These are phyloP conservation scores for Uromys caudimaculatus DNA, from an alignment of 2,797 vertebrate species.

Conservation along the genomic window DNA sequence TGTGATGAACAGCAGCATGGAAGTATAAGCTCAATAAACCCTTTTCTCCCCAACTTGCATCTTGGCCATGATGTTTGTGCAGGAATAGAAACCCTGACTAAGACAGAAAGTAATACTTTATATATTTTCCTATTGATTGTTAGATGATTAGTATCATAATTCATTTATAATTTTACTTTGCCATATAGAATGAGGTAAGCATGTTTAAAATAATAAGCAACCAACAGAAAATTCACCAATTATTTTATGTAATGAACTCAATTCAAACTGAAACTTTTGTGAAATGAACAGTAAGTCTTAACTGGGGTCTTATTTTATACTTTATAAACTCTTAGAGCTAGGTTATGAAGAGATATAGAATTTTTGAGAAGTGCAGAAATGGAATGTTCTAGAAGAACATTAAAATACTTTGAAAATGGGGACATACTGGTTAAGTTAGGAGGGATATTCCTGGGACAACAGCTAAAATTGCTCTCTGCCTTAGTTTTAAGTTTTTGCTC, in stretches of 20 bases:
- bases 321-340: not conserved
- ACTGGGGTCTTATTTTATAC: not conserved
- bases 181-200: not conserved
- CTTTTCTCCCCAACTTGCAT: no score
- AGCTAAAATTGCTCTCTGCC: not conserved
- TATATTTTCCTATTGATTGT: not conserved
- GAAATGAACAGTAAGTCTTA: not conserved
- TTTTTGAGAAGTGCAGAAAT: conserved; percentile 5
- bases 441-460: not conserved
- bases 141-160: not conserved
- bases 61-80: no score
- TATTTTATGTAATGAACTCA: not conserved
- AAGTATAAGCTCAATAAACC: no score
- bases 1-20: no score
- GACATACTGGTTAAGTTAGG: not conserved
- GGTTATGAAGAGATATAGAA: not conserved
- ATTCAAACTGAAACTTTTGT: not conserved
- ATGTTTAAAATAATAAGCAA: not conserved
- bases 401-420: conserved; percentile 10
- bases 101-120: not conserved
- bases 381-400: not conserved
- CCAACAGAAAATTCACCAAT: not conserved
- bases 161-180: conserved; percentile 5
- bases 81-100: no score
- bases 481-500: not conserved